Base-by-base conservation (phyloP, 1,140 invertebrate species). In the Sminthurinus signatus region DNA sequence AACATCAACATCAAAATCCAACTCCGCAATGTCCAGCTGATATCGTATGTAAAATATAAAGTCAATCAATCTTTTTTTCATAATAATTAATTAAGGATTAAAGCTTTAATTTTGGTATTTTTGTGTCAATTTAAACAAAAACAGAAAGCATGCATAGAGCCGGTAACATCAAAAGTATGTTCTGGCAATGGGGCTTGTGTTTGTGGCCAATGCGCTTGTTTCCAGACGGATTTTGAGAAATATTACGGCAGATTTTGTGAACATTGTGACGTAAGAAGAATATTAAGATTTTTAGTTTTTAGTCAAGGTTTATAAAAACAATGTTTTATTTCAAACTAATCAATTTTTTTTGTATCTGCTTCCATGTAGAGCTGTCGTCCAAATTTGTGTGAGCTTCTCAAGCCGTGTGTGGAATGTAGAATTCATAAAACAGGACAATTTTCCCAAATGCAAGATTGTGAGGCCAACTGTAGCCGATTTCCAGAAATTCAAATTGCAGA, bases 321-420 rank as follows among this genome's bases (percentile, higher is more conserved):
- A 39, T 39, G 17, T 10, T 10, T 39, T 10, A 39, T 39, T 10
- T 10, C 36, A 39, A 10, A 17, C 8, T 10, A 10, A 39, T 10
- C 17, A 39, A 17, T 10, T 10, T 17, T 39, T 10, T 10, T 39
- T 39, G 17, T 39, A 39, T 8, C 36, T 10, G 17, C 8, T 39
- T 39, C 10, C 12, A 52, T 39, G 4, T 21, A 56, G 54, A 42
- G 54, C 17, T 56, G 54, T 23, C 21, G 28, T 5, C 32, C 32
- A 19, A 56, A 56, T 31, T 42, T 39, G n/a, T 97, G 96, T 75
- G 82, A 86, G 25, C 88, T 95, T 72, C 86, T 94, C 71, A 89
- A 87, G 74, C 83, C 87, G 43, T 99, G 96, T 78, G 93, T 98
- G 17, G 85, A 96, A 77, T 98, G 96, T 75, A 84, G 88, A 75